Percentiles rank a stretch among this genome's conserved stretches.
Evolutionary conservation across 2,113 vertebrate genomes (phyloP).

Genomic region (Tapirus terrestris): DNA sequence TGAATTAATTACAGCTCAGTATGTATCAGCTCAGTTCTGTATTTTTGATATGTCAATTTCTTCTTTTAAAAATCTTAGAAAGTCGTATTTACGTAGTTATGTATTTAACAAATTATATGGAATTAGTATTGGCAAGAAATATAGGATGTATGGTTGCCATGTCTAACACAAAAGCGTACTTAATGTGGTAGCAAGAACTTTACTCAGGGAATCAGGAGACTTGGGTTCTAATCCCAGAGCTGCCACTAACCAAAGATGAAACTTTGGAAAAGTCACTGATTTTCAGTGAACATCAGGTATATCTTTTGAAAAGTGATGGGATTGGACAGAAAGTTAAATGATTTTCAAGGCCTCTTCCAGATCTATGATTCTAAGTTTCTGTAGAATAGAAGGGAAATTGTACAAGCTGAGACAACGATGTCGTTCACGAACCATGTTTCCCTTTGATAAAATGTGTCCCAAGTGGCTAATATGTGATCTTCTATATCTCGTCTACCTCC

Average conservation of each 20-base stretch:
- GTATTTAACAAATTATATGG: not conserved
- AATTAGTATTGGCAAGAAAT: slow-evolving; percentile 23
- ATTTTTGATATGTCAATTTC: not conserved
- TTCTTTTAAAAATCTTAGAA: not conserved
- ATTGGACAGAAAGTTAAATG: slow-evolving; percentile 22
- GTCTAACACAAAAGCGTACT: not conserved
- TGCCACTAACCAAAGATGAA: not conserved
- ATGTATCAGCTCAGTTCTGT: not conserved
- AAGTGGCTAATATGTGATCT: not conserved
- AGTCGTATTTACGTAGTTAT: not conserved
- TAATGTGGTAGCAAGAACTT: slow-evolving; percentile 1
- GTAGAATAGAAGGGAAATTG: not conserved
- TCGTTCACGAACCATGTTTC: not conserved
- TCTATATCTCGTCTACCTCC: not conserved
- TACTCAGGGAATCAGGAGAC: not conserved
- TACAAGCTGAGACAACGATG: not conserved
- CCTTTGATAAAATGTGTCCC: slow-evolving; percentile 1
- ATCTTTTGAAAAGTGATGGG: slow-evolving; percentile 28
- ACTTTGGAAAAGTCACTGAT: not conserved
- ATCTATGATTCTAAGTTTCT: slow-evolving; percentile 33
- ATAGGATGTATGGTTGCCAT: not conserved
- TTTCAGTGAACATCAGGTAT: not conserved
- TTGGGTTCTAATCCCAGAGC: slow-evolving; percentile 21
- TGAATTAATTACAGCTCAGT: not conserved
- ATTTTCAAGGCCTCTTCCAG: not conserved